Conservation (phyloP, 2,888 invertebrate genomes). For the Agonopterix arenella region DNA sequence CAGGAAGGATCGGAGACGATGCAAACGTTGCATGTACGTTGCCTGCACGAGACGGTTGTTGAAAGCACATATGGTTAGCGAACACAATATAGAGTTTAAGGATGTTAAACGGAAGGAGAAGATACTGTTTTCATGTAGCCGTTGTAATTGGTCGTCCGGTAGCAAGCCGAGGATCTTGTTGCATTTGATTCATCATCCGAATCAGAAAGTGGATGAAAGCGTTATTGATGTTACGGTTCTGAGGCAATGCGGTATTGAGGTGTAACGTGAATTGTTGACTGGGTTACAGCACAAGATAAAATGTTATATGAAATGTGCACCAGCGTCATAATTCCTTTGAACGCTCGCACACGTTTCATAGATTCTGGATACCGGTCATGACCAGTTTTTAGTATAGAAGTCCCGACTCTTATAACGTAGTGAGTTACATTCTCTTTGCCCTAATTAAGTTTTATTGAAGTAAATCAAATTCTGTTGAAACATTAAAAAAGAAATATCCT, state of each 20-base stretch:
- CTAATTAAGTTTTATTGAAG: too few relatives aligned
- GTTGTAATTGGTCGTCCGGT: slow-evolving; percentile 40
- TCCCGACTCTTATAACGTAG: too few relatives aligned
- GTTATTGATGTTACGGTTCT: slow-evolving; percentile 33
- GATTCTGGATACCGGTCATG: too few relatives aligned
- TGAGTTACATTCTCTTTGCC: too few relatives aligned
- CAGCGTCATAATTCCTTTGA: too few relatives aligned
- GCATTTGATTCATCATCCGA: slow-evolving; percentile 61
- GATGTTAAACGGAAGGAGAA: slow-evolving; percentile 5
- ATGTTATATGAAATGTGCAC: too few relatives aligned
- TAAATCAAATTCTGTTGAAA: too few relatives aligned
- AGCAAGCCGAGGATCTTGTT: slow-evolving; percentile 36
- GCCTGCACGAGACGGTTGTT: slow-evolving; percentile 16
- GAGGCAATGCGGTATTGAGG: slow-evolving; percentile 20
- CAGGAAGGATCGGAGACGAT: slow-evolving; percentile 10
- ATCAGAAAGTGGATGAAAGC: slow-evolving; percentile 35
- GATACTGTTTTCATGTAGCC: slow-evolving; percentile 29
- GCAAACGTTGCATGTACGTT: slow-evolving; percentile 19
- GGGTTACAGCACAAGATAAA: not conserved
- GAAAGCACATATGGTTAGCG: slow-evolving; percentile 15
- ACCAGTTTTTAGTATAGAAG: too few relatives aligned
- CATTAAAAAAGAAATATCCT: too few relatives aligned
- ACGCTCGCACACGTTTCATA: too few relatives aligned
- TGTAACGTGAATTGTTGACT: not conserved
- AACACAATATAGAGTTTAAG: slow-evolving; percentile 5